Evolutionary conservation across 2,888 invertebrate genomes (phyloP), one percentile per base, ranked within the genome.

Genomic region (Chrysomela aeneicollis): DNA sequence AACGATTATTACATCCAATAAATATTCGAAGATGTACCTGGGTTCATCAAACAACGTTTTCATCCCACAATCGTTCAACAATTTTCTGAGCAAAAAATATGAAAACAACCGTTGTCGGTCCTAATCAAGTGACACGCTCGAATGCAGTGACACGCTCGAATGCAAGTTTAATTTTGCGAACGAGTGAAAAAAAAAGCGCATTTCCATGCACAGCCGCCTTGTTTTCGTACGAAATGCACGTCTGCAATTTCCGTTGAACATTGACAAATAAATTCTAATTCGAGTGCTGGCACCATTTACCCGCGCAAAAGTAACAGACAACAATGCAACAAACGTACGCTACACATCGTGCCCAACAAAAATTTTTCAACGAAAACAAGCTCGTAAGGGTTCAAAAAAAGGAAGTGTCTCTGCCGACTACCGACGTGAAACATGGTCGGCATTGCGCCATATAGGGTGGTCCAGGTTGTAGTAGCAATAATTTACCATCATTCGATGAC

Each of bases 231-330:
- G 8, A 32, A 59, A 47, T 46, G 30, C 59, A 19, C 42, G 42
- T 47, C 53, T 54, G 53, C 52, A 52, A 60, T 21, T 60, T 60
- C 61, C 30, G 60, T 60, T 60, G 30, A 61, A 47, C 61, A 61
- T 53, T 49, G 54, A 42, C 51, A 54, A 49, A 61, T 61, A 61
- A 61, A 61, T 61, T 61, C 54, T 53, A 61, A 61, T 61, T 61
- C 21, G 46, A 54, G 47, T 61, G 60, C 53, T 60, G 60, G 51
- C 53, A 53, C 17, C 15, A 10, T 53, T n/a, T n/a, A 60, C 52
- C 42, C 17, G 52, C 54, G 49, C 22, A 49, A 22, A 21, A 60
- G 46, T 22, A 46, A 15, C 49, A 57, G 46, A 53, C 32, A 51
- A 37, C 59, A 61, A 61, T 61, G 54, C 53, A 61, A 61, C 30